phyloP scores from a whole-genome alignment of 2,888 invertebrate genomes.

The Aphelenchoides bicaudatus region DNA sequence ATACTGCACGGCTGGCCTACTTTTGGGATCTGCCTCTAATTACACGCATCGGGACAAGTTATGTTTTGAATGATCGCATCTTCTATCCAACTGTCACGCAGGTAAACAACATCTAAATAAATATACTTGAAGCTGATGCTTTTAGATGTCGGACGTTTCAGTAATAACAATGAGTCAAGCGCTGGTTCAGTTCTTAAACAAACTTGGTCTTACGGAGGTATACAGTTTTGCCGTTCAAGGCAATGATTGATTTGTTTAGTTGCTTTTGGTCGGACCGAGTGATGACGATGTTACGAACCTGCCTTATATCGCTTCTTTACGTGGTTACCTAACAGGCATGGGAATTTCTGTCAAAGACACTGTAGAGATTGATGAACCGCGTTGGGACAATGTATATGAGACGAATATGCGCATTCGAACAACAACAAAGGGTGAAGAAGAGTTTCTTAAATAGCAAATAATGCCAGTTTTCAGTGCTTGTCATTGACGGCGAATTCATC shows the following conservation, averaged over 20 bases:
- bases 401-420: slow-evolving; percentile 24
- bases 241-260: neutral
- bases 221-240: neutral
- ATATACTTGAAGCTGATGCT: neutral
- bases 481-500: slow-evolving; percentile 30
- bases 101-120: neutral
- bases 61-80: slow-evolving; percentile 20
- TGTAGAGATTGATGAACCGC: slow-evolving; percentile 24
- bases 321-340: neutral
- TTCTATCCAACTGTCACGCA: slow-evolving; percentile 26
- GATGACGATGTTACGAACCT: neutral
- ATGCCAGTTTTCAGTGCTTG: slow-evolving; percentile 34
- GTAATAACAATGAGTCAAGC: slow-evolving; percentile 20
- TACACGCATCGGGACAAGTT: slow-evolving; percentile 25
- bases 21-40: slow-evolving; percentile 42
- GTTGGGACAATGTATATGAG: slow-evolving; percentile 22
- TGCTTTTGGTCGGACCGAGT: neutral
- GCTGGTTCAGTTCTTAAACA: slow-evolving; percentile 21
- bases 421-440: slow-evolving; percentile 25
- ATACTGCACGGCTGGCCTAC: slow-evolving; percentile 38
- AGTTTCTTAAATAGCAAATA: too few relatives aligned
- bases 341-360: slow-evolving; percentile 19
- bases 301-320: neutral
- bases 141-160: slow-evolving; percentile 23
- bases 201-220: slow-evolving; percentile 3